A percentile compares a stretch with the other conserved stretches of the same genome.
Evolutionary conservation across 35 echinoderm and acorn worm genomes (phyloP).

Genomic region (Amphiura filiformis): DNA sequence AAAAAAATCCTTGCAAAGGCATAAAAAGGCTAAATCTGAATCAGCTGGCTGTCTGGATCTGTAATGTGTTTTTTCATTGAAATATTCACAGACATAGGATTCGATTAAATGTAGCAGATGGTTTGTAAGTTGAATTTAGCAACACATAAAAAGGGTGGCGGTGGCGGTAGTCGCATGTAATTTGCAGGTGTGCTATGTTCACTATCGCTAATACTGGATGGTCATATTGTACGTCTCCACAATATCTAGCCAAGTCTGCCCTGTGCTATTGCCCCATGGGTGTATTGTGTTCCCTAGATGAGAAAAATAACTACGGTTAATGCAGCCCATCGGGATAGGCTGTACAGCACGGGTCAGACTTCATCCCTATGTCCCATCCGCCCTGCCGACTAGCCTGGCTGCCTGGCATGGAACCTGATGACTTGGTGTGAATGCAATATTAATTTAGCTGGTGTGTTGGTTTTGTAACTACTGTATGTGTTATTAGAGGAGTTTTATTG

Average conservation of each 20-base stretch:
- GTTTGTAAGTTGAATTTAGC: too few relatives aligned
- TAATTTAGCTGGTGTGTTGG: neutral
- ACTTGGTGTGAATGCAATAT: slow-evolving; percentile 2
- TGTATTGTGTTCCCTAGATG: neutral
- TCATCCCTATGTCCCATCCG: neutral
- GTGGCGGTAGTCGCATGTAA: too few relatives aligned
- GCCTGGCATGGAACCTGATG: neutral
- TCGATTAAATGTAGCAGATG: too few relatives aligned
- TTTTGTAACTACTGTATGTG: neutral
- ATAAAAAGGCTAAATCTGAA: too few relatives aligned
- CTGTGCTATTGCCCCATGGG: neutral
- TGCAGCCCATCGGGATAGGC: neutral
- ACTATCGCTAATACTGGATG: neutral
- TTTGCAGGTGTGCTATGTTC: too few relatives aligned
- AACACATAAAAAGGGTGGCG: too few relatives aligned
- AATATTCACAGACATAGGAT: too few relatives aligned
- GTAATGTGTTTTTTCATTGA: too few relatives aligned
- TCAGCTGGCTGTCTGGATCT: too few relatives aligned
- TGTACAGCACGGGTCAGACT: neutral
- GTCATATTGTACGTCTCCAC: neutral
- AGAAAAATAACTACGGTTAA: neutral
- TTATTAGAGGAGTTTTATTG: too few relatives aligned
- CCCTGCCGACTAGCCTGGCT: too few relatives aligned
- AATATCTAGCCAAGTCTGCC: neutral
- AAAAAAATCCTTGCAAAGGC: too few relatives aligned